Percentiles rank a stretch among this genome's conserved stretches.
These are phyloP conservation scores for Thrips palmi DNA, from an alignment of 1,140 invertebrate genomes.

Conservation along the genomic window DNA sequence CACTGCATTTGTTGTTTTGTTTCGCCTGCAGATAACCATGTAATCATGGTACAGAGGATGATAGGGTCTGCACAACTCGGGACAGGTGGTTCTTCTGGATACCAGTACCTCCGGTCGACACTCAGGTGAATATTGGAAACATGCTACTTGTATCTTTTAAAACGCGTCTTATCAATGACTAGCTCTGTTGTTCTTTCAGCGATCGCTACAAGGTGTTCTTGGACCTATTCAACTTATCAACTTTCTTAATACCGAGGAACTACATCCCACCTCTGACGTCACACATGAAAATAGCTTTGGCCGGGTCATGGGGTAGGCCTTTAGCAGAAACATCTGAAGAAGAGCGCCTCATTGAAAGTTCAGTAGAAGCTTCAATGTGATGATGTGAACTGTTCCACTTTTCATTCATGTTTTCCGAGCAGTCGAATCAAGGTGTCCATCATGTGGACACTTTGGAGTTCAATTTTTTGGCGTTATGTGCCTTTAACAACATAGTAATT, in stretches of 20 bases:
- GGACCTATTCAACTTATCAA: constrained; percentile 93
- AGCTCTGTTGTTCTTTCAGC: constrained; percentile 34
- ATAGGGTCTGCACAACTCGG: constrained; percentile 92
- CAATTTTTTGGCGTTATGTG: no score
- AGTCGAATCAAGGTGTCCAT: no score
- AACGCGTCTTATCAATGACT: constrained; percentile 5
- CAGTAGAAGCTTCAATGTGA: constrained; percentile 15
- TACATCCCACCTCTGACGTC: constrained; percentile 74
- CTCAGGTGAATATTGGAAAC: constrained; percentile 48
- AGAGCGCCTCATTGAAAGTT: constrained; percentile 17
- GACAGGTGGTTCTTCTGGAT: constrained; percentile 94
- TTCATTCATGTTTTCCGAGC: no score
- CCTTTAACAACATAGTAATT: no score
- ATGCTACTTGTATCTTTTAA: constrained; percentile 1
- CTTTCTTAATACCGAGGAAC: constrained; percentile 82
- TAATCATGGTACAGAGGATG: constrained; percentile 98
- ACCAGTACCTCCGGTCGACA: constrained; percentile 95
- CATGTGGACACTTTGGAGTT: no score
- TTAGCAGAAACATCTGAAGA: constrained; percentile 19
- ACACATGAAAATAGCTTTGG: constrained; percentile 38
- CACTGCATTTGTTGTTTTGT: constrained; percentile 3
- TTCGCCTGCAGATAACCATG: constrained; percentile 73
- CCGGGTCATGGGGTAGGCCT: constrained; percentile 18
- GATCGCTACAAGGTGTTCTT: constrained; percentile 98
- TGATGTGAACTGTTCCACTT: no score